A percentile compares a stretch with the other conserved stretches of the same genome.
phyloP scores from a whole-genome alignment of 1,140 invertebrate genomes.

The Heliconius himera region DNA sequence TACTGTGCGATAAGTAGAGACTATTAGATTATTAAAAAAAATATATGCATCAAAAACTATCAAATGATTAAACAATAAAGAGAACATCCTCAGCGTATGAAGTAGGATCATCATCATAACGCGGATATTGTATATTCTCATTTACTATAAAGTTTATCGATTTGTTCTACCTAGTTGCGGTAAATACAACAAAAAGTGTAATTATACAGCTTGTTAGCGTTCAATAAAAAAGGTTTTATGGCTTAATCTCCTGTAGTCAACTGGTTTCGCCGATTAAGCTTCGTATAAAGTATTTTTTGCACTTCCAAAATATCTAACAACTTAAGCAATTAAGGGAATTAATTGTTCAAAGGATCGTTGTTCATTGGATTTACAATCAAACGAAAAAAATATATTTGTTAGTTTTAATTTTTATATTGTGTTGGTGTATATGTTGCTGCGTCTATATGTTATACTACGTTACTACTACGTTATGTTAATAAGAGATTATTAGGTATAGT shows the following conservation, averaged over 20 bases:
- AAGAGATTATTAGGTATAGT: no score
- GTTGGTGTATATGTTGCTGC: no score
- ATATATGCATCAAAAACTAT: no score
- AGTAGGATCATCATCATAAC: conserved; percentile 20
- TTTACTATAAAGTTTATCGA: conserved; percentile 46
- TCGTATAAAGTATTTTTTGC: conserved; percentile 18
- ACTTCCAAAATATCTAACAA: conserved; percentile 7
- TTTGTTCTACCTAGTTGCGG: conserved; percentile 45
- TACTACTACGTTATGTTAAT: no score
- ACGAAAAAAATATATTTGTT: background rate
- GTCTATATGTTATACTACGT: no score
- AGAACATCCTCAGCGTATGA: background rate
- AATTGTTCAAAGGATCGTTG: conserved; percentile 9
- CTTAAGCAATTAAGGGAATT: conserved; percentile 17
- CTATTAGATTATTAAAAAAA: no score
- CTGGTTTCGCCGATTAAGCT: conserved; percentile 22
- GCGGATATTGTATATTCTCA: conserved; percentile 43
- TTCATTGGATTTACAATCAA: background rate
- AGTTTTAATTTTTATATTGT: no score
- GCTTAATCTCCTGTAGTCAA: conserved; percentile 31
- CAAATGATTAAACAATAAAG: no score
- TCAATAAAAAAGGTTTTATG: conserved; percentile 34
- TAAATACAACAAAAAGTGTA: conserved; percentile 34
- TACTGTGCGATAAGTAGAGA: no score
- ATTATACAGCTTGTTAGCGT: conserved; percentile 42